Percentiles rank a stretch among this genome's conserved stretches.
Evolutionary conservation across 1,140 invertebrate genomes (phyloP).

Genomic region (Penaeus chinensis): DNA sequence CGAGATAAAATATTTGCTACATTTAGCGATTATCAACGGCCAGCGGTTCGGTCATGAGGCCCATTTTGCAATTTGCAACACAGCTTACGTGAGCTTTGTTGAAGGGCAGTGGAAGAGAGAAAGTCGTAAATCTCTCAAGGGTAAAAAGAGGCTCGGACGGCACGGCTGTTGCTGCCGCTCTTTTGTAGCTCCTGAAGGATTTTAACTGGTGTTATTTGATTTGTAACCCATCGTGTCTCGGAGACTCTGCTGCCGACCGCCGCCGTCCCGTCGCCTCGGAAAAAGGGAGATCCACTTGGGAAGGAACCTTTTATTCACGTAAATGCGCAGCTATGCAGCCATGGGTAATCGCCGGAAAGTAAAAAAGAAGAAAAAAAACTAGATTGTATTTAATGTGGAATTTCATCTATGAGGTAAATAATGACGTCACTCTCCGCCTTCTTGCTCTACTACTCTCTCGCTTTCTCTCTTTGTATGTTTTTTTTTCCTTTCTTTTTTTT

Average conservation of each 20-base stretch:
- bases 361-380: too few relatives aligned
- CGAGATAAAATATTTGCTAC: slow-evolving; percentile 52
- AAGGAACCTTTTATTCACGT: too few relatives aligned
- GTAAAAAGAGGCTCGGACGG: slow-evolving; percentile 47
- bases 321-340: too few relatives aligned
- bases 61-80: slow-evolving; percentile 56
- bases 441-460: too few relatives aligned
- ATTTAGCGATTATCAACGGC: slow-evolving; percentile 54
- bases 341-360: too few relatives aligned
- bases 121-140: slow-evolving; percentile 44
- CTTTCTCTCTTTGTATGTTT: too few relatives aligned
- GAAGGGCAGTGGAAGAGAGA: slow-evolving; percentile 48
- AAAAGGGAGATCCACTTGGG: not conserved
- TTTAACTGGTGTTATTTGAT: slow-evolving; percentile 49
- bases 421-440: too few relatives aligned
- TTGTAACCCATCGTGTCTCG: slow-evolving; percentile 38
- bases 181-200: slow-evolving; percentile 52
- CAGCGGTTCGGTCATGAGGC: slow-evolving; percentile 47
- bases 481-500: too few relatives aligned
- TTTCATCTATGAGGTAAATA: too few relatives aligned
- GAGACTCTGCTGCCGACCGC: not conserved
- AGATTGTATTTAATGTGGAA: too few relatives aligned
- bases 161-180: slow-evolving; percentile 3
- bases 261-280: slow-evolving; percentile 4
- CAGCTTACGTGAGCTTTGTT: slow-evolving; percentile 49